These are phyloP conservation scores for Strigops habroptila DNA, from an alignment of 2,113 vertebrate species.

Conservation along the genomic window DNA sequence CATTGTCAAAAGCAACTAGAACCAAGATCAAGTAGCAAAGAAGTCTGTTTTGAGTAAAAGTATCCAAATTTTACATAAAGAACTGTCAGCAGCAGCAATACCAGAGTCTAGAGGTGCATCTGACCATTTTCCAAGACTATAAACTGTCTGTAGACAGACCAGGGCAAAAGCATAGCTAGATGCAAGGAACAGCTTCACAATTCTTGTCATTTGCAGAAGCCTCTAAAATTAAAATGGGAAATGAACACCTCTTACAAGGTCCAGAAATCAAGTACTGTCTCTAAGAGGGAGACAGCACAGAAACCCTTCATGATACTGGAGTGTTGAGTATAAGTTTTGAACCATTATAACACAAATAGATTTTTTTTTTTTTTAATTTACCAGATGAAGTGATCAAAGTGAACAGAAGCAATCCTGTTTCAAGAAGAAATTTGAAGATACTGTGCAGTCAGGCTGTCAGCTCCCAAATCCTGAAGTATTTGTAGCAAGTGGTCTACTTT, in stretches of 20 bases:
- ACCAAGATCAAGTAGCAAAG: background rate
- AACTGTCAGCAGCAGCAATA: background rate
- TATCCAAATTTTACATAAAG: background rate
- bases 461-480: background rate
- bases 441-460: background rate
- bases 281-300: background rate
- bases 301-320: background rate
- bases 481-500: background rate
- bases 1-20: background rate
- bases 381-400: background rate
- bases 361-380: background rate
- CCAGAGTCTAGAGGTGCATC: background rate
- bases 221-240: background rate
- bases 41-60: background rate
- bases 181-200: background rate
- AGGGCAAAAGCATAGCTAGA: background rate
- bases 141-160: background rate
- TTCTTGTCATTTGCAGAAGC: background rate
- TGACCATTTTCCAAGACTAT: background rate
- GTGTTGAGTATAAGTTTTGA: background rate
- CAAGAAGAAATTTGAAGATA: background rate
- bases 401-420: background rate
- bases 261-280: background rate
- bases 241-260: background rate
- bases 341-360: background rate